These are phyloP conservation scores for Tiliqua scincoides DNA, from an alignment of 2,113 vertebrate genomes.

Conservation along the genomic window DNA sequence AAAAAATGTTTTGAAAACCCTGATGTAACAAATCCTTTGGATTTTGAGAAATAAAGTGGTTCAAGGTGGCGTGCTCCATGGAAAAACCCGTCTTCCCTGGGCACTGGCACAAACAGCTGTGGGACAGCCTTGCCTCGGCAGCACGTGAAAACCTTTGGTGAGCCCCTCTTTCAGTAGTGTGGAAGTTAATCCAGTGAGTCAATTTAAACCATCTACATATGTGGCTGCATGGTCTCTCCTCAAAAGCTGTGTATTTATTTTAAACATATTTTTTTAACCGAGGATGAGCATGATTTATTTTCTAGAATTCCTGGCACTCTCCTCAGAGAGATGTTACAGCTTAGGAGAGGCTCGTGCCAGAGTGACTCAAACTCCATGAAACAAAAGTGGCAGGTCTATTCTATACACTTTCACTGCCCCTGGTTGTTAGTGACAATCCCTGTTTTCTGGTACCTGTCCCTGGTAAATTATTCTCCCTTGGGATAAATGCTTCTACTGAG, in stretches of 20 bases:
- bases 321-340: neutral
- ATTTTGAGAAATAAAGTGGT: conserved; percentile 45
- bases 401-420: neutral
- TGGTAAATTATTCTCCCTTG: neutral
- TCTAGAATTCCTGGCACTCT: conserved; percentile 17
- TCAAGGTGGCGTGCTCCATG: conserved; percentile 38
- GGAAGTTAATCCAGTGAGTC: conserved; percentile 68
- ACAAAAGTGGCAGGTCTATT: neutral
- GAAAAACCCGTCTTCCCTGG: conserved; percentile 52
- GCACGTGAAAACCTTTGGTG: conserved; percentile 26
- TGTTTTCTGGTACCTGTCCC: neutral
- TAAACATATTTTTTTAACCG: conserved; percentile 42
- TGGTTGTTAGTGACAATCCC: neutral
- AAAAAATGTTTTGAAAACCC: conserved; percentile 43
- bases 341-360: neutral
- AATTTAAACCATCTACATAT: conserved; percentile 65
- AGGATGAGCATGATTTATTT: conserved; percentile 9
- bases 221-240: conserved; percentile 42
- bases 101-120: conserved; percentile 37
- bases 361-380: neutral
- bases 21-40: conserved; percentile 24
- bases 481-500: too few species aligned
- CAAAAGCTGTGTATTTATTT: conserved; percentile 62
- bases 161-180: conserved; percentile 55
- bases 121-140: conserved; percentile 4